Base-by-base conservation (phyloP, 2,113 vertebrate genomes). In the Monopterus albus region DNA sequence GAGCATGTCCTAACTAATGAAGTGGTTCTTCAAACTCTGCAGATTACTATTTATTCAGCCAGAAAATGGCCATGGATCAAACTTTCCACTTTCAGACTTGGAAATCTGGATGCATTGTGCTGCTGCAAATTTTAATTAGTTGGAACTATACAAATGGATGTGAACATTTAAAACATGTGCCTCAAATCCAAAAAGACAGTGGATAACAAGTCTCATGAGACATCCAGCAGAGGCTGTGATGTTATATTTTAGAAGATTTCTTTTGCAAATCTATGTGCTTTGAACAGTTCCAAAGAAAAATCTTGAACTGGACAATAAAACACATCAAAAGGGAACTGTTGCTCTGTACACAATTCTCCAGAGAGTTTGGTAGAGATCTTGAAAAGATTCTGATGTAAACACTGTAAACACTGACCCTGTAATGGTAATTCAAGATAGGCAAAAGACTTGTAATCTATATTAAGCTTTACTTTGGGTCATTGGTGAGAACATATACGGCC, bases 21-120 rank as follows among this genome's bases (percentile, higher is more conserved):
- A 86, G 81, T 88, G 85, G 62, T 70, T 61, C 68, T 88, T 83
- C 28, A 79, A 68, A 85, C 56, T 84, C 47, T 71, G 76, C 82
- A 91, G 82, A 53, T 83, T 53, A 49, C 40, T 67, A 59, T 55
- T n/a, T 63, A 70, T 62, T 50, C 53, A 74, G 72, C 81, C 67
- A 83, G 63, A 66, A 23, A 61, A 81, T 73, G 62, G 83, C 73
- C 53, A 56, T 42, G 47, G 53, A 77, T 82, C 82, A 86, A 74
- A 68, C 42, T 85, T 88, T 90, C 87, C 75, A 87, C 77, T 87
- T 84, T 82, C 64, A 82, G 49, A 66, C 53, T 75, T 25, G 65
- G 72, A 83, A 82, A 88, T 76, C 42, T 87, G 71, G 87, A 86
- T 65, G 68, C 64, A 87, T 77, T 81, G 45, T 40, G 82, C 72